Base-by-base conservation (phyloP, 2,113 vertebrate genomes). In the Dryoscopus gambensis region DNA sequence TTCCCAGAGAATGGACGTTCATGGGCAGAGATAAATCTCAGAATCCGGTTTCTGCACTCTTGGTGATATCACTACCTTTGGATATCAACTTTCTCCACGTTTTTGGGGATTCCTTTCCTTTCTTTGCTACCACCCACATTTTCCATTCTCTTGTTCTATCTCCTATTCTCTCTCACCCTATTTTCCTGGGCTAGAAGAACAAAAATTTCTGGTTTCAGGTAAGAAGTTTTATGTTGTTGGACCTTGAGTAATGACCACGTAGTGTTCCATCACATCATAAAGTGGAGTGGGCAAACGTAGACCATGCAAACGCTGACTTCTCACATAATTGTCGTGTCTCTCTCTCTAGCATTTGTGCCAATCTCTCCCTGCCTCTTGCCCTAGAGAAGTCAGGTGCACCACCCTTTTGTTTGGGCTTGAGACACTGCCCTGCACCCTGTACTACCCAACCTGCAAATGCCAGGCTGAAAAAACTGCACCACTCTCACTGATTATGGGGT, bases 401-500 rank as follows among this genome's bases (percentile, higher is more conserved):
- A 55, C 7, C 7, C 10, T 5, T 33, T 70, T 40, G 15, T 50
- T 9, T 62, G 67, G 40, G 17, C 11, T 28, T 55, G 22, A 92
- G 42, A 55, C 14, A 33, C 9, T 62, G 46, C 30, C 33, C 25
- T 60, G 50, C 30, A 50, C 33, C 27, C 64, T 56, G 5, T 62
- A 42, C 23, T 62, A 62, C 3, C 25, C 1, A 3, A 31, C 6
- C 14, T 67, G 40, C 57, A 90, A 67, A 65, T 13, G 6, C 5
- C 50, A 69, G 46, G 7, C 10, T 70, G 59, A 35, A 83, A 64
- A 4, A 47, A 56, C 39, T 22, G 25, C 10, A 8, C 17, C 0
- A 0, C 33, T 85, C 25, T 13, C 27, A 46, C 8, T 0, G 0
- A 18, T 60, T 53, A 56, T 7, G 9, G 24, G 9, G 7, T 22